Conservation (phyloP, 37 sponge, comb jelly and placozoan genomes). For the Crambe crambe region DNA sequence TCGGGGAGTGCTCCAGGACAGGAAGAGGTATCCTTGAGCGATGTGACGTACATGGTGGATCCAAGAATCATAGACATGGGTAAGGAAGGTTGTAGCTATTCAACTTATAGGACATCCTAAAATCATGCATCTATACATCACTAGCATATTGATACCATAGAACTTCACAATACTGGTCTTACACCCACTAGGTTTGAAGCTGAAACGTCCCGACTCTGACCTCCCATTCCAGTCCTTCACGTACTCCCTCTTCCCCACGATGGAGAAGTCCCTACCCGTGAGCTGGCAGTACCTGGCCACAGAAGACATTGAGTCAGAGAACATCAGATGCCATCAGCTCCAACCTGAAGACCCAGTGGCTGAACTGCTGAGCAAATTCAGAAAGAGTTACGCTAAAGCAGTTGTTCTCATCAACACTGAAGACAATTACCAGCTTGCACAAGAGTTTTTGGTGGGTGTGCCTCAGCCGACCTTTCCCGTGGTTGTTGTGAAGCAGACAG, state of each 20-base stretch:
- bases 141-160: too few species aligned
- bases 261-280: constrained; percentile 4
- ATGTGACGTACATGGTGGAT: too few species aligned
- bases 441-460: constrained; percentile 1
- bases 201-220: constrained; percentile 4
- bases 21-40: too few species aligned
- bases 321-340: constrained; percentile 45
- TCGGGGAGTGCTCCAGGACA: too few species aligned
- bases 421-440: constrained; percentile 26
- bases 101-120: too few species aligned
- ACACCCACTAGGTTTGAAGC: constrained; percentile 38
- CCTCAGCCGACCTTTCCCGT: constrained; percentile 14
- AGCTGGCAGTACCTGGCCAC: constrained; percentile 46
- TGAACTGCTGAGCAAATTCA: constrained; percentile 13
- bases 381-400: constrained; percentile 18
- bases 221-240: constrained; percentile 18
- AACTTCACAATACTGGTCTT: too few species aligned
- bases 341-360: constrained; percentile 17
- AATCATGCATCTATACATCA: too few species aligned
- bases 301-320: constrained; percentile 25
- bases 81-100: too few species aligned
- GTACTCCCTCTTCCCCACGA: constrained; percentile 42
- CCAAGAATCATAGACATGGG: too few species aligned
- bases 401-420: constrained; percentile 48
- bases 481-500: constrained; percentile 27